phyloP scores from a whole-genome alignment of 2,113 vertebrate species.

The Nanorana parkeri region DNA sequence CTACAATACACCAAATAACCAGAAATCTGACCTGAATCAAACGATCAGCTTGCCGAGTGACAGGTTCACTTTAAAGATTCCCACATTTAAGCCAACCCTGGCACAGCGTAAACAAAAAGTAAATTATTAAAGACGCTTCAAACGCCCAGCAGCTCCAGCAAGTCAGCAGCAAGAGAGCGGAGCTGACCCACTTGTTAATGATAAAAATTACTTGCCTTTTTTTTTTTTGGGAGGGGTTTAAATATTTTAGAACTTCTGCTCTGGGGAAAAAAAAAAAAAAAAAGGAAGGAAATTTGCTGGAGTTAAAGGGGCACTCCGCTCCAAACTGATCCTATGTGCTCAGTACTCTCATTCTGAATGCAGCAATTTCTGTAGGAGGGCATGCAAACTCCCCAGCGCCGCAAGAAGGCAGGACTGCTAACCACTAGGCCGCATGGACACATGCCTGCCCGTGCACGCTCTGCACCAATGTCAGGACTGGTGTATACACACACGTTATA shows the following conservation, averaged over 20 bases:
- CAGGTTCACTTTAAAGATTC: background rate
- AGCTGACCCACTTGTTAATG: conserved; percentile 16
- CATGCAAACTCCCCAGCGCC: too few species aligned
- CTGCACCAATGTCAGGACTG: too few species aligned
- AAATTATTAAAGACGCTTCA: conserved; percentile 27
- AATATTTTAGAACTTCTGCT: conserved; percentile 6
- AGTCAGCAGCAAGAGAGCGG: background rate
- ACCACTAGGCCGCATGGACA: too few species aligned
- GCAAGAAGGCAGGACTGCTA: too few species aligned
- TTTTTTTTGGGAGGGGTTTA: background rate
- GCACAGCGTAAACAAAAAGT: background rate
- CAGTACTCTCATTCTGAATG: too few species aligned
- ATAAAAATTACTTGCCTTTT: background rate
- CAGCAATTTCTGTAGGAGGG: too few species aligned
- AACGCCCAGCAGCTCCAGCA: conserved; percentile 15
- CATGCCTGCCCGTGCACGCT: too few species aligned
- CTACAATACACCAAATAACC: too few species aligned
- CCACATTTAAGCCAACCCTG: background rate
- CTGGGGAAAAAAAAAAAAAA: too few species aligned
- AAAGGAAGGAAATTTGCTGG: background rate
- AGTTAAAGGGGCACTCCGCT: background rate
- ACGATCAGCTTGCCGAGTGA: background rate
- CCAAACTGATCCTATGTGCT: too few species aligned
- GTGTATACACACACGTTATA: too few species aligned
- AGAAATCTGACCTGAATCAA: too few species aligned